Evolutionary conservation across 1,140 invertebrate species (phyloP), one percentile per base, ranked within the genome.

Genomic region (Rhizoglyphus robini): DNA sequence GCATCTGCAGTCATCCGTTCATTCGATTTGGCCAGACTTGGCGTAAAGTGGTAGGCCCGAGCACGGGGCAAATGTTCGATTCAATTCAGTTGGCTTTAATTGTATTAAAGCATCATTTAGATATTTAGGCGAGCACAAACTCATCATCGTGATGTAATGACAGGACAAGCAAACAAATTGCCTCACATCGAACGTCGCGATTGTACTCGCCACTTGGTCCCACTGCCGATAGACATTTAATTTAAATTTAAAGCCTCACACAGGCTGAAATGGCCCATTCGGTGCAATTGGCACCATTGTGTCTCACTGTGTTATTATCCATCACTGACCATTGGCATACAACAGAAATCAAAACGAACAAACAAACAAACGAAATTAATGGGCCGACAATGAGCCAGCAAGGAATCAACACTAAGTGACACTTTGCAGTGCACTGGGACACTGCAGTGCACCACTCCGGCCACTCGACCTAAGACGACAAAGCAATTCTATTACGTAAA

Each of bases 41-140:
- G 8, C 31, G 51, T 54, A 32, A 27, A 32, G 15, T 25, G 51
- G 8, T n/a, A n/a, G 36, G 8, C 36, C 36, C 36, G 8, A 41
- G 18, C n/a, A n/a, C n/a, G n/a, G n/a, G n/a, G n/a, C n/a, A n/a
- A n/a, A n/a, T 8, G 18, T 41, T 41, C 36, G 36, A 54, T 54
- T 54, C 51, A 32, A 54, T 54, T 54, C 51, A 20, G 8, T 54
- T 25, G 23, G 8, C 51, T 54, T 54, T 54, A 54, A 54, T 54
- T 54, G 51, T 54, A 54, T 54, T 27, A 20, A 32, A 54, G 20
- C 51, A 54, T 54, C 51, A 54, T 54, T 54, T 54, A 54, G 51
- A 54, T 54, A 54, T 54, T 54, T 54, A 54, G 51, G 23, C 23
- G 8, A 15, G 23, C 41, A 46, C 8, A 41, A 54, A 54, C 51